phyloP scores from a whole-genome alignment of 2,797 vertebrate genomes.

The Astyanax mexicanus region DNA sequence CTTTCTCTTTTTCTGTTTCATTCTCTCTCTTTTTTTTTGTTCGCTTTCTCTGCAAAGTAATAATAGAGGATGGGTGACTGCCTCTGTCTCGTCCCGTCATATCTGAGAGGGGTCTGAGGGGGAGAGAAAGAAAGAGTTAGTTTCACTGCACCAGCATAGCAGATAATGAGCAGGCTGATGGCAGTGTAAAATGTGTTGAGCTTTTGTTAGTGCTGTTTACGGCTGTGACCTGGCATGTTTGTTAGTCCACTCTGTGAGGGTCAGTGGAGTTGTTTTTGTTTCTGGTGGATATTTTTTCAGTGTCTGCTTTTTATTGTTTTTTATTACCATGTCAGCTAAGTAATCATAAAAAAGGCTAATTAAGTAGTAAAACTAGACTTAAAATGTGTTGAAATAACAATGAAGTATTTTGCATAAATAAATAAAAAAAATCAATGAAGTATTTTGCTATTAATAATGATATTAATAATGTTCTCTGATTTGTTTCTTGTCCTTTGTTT shows the following conservation, averaged over 20 bases:
- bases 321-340: not conserved
- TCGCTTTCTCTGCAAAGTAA: constrained; percentile 26
- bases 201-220: constrained; percentile 72
- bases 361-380: too few relatives aligned
- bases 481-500: not conserved
- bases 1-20: constrained; percentile 37
- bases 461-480: too few relatives aligned
- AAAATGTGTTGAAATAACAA: not conserved
- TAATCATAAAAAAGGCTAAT: constrained; percentile 8
- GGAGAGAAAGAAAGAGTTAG: not conserved
- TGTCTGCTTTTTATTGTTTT: not conserved
- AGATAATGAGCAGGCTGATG: constrained; percentile 59
- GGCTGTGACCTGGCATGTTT: constrained; percentile 54
- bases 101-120: not conserved
- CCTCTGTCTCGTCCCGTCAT: constrained; percentile 9
- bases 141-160: constrained; percentile 26
- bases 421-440: too few relatives aligned
- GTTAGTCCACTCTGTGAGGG: not conserved
- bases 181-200: constrained; percentile 54
- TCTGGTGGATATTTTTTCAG: not conserved
- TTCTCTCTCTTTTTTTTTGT: constrained; percentile 26
- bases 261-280: constrained; percentile 2
- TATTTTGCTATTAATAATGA: too few relatives aligned
- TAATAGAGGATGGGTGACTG: constrained; percentile 53
- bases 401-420: too few relatives aligned